Evolutionary conservation across 23 tunicate genomes (phyloP).

Genomic region (Halocynthia roretzi): DNA sequence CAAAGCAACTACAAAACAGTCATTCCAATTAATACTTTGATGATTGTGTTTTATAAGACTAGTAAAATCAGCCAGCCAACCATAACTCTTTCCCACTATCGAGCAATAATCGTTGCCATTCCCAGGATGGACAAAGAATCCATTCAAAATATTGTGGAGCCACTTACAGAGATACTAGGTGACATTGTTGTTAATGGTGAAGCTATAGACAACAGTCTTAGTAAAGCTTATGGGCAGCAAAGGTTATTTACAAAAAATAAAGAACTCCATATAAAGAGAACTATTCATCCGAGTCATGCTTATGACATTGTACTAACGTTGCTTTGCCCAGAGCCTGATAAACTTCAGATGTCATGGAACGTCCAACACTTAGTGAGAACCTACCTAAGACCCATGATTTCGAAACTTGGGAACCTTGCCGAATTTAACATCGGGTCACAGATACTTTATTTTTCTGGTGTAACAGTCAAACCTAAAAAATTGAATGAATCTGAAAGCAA

Average conservation of each 20-base stretch:
- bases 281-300: constrained; percentile 40
- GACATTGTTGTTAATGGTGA: not conserved
- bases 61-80: no score
- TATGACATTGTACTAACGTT: constrained; percentile 71
- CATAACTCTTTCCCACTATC: no score
- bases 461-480: constrained; percentile 37
- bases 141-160: not conserved
- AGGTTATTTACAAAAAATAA: not conserved
- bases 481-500: not conserved
- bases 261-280: constrained; percentile 38
- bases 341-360: constrained; percentile 46
- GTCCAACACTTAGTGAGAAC: constrained; percentile 25
- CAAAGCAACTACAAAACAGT: no score
- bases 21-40: no score
- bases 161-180: not conserved
- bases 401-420: constrained; percentile 29
- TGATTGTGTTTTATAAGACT: no score
- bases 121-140: not conserved
- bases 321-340: constrained; percentile 58
- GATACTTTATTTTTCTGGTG: constrained; percentile 48
- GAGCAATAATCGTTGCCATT: not conserved
- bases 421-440: constrained; percentile 74
- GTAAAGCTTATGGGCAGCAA: not conserved
- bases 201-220: not conserved
- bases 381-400: constrained; percentile 42